phyloP scores from a whole-genome alignment of 1,140 invertebrate species.

The Ditylenchus dipsaci region DNA sequence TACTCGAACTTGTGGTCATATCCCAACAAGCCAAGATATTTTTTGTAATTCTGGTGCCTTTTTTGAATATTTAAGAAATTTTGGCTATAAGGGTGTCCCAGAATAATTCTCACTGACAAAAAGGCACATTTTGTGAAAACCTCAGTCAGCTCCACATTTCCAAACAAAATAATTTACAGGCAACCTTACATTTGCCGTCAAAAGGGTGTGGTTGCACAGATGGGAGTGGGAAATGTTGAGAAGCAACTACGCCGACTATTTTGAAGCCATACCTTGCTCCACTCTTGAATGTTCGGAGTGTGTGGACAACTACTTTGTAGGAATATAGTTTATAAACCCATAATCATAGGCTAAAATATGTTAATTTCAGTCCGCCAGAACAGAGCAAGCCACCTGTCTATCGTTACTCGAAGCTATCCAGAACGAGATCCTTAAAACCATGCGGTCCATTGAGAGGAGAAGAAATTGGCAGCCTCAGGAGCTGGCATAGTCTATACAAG shows the following conservation, averaged over 20 bases:
- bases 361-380: constrained; percentile 8
- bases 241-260: constrained; percentile 7
- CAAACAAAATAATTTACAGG: too few relatives aligned
- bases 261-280: constrained; percentile 9
- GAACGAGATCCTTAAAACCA: constrained; percentile 9
- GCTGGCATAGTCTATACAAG: constrained; percentile 9
- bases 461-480: constrained; percentile 1
- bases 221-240: constrained; percentile 18
- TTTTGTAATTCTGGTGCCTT: too few relatives aligned
- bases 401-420: constrained; percentile 20
- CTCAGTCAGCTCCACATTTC: too few relatives aligned
- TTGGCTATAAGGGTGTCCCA: too few relatives aligned
- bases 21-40: too few relatives aligned
- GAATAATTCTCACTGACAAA: too few relatives aligned
- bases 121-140: too few relatives aligned
- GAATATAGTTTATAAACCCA: constrained; percentile 10
- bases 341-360: background rate
- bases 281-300: constrained; percentile 17
- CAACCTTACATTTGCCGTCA: constrained; percentile 12
- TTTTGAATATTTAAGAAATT: too few relatives aligned
- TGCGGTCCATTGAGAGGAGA: constrained; percentile 14
- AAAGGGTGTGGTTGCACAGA: constrained; percentile 19
- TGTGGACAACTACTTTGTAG: constrained; percentile 20
- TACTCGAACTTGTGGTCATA: too few relatives aligned
- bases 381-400: constrained; percentile 14